Evolutionary conservation across 64 coral and sea anemone species (phyloP).

Genomic region (Stichodactyla mertensii): DNA sequence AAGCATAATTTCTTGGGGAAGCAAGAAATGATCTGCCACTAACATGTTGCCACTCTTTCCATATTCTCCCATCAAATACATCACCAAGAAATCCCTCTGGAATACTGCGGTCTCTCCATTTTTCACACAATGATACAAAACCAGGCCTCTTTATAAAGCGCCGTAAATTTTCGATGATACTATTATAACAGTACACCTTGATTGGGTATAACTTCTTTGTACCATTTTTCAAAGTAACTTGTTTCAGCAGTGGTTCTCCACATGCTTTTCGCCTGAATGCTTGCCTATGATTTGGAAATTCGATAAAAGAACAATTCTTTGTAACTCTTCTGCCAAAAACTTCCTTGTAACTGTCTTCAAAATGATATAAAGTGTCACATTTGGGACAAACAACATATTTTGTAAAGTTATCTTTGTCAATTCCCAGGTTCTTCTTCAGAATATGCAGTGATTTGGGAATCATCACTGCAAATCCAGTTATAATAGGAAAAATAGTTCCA

Average conservation of each 20-base stretch:
- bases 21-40: not conserved
- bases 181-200: conserved; percentile 24
- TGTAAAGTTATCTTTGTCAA: too few species aligned
- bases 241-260: not conserved
- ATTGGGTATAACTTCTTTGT: not conserved
- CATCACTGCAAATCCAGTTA: conserved; percentile 24
- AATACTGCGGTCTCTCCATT: not conserved
- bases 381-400: not conserved
- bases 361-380: not conserved
- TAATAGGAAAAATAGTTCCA: conserved; percentile 7
- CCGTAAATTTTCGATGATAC: not conserved
- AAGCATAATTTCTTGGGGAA: conserved; percentile 17
- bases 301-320: not conserved
- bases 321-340: not conserved
- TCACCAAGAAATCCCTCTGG: conserved; percentile 28
- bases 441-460: conserved; percentile 35
- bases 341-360: not conserved
- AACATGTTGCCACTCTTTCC: conserved; percentile 25
- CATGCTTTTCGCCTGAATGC: not conserved
- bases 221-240: not conserved
- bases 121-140: conserved; percentile 23
- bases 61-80: conserved; percentile 25
- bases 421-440: not conserved
- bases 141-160: not conserved
- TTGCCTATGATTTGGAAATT: not conserved